A percentile compares a stretch with the other conserved stretches of the same genome.
Evolutionary conservation across 2,888 invertebrate species (phyloP).

Genomic region (Melinaea menophilus): DNA sequence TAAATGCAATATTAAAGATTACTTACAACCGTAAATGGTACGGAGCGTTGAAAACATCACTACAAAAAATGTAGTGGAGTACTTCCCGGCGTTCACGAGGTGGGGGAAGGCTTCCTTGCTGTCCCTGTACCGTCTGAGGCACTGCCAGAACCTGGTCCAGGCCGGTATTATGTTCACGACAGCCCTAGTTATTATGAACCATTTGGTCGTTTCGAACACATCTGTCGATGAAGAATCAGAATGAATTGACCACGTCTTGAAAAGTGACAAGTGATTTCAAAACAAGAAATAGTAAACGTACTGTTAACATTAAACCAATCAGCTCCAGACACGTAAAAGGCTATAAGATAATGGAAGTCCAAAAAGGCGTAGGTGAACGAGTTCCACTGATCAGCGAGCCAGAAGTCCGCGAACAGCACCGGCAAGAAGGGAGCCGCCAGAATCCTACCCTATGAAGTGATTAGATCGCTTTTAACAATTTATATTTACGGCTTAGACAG

Average conservation of each 20-base stretch:
- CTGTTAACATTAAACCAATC: conserved; percentile 82
- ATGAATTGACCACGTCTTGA: too few species aligned
- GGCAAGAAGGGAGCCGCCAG: conserved; percentile 94
- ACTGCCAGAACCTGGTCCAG: conserved; percentile 98
- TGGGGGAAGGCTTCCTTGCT: conserved; percentile 96
- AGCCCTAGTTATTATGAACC: conserved; percentile 86
- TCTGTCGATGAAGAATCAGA: conserved; percentile 36
- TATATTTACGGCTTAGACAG: too few species aligned
- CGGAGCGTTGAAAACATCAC: conserved; percentile 89
- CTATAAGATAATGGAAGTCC: conserved; percentile 95
- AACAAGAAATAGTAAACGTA: conserved; percentile 43
- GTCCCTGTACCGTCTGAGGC: conserved; percentile 95
- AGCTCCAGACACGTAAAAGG: conserved; percentile 91
- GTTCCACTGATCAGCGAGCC: conserved; percentile 98
- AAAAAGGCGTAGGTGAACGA: conserved; percentile 92
- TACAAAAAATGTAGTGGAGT: conserved; percentile 97
- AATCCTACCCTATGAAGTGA: conserved; percentile 82
- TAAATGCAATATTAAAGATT: neutral
- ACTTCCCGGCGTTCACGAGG: conserved; percentile 98
- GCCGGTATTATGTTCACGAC: conserved; percentile 95
- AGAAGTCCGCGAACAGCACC: conserved; percentile 98
- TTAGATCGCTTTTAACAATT: neutral
- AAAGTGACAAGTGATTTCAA: neutral
- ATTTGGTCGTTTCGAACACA: conserved; percentile 81
- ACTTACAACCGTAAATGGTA: conserved; percentile 67